phyloP scores from a whole-genome alignment of 1,140 invertebrate genomes.

The Phocides pigmalion region DNA sequence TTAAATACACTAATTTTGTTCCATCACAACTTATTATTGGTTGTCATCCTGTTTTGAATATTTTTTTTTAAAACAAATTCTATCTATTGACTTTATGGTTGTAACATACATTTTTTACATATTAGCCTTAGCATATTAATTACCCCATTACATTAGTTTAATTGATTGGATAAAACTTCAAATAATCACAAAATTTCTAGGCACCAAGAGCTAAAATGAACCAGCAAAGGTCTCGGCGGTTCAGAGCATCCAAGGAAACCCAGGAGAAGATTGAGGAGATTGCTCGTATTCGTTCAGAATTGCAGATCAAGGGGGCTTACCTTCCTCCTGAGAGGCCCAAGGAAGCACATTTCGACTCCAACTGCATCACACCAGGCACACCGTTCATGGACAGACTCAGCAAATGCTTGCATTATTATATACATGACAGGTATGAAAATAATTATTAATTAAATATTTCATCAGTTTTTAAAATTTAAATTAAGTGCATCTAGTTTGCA shows the following conservation, averaged over 20 bases:
- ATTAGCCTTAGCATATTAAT: too few relatives aligned
- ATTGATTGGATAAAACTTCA: too few relatives aligned
- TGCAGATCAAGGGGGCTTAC: conserved; percentile 89
- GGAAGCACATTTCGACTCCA: conserved; percentile 98
- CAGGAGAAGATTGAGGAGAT: conserved; percentile 96
- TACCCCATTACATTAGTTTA: too few relatives aligned
- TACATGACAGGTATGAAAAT: conserved; percentile 89
- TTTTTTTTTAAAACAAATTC: too few relatives aligned
- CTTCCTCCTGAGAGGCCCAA: conserved; percentile 96
- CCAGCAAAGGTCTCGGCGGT: conserved; percentile 98
- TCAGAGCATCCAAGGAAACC: conserved; percentile 98
- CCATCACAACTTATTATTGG: too few relatives aligned
- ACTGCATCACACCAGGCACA: conserved; percentile 99
- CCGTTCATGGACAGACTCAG: conserved; percentile 99
- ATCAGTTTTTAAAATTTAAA: too few relatives aligned
- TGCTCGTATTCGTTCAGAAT: conserved; percentile 89
- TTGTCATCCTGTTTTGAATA: too few relatives aligned
- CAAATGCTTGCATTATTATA: conserved; percentile 97
- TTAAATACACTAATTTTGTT: too few relatives aligned
- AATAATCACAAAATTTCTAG: conserved; percentile 64
- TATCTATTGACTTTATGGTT: too few relatives aligned
- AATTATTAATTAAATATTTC: not conserved
- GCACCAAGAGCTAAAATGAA: conserved; percentile 99
- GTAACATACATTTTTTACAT: too few relatives aligned
- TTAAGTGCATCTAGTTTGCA: too few relatives aligned